These are phyloP conservation scores for Drosophila ironensis DNA, from an alignment of 1,140 invertebrate species.

Conservation along the genomic window DNA sequence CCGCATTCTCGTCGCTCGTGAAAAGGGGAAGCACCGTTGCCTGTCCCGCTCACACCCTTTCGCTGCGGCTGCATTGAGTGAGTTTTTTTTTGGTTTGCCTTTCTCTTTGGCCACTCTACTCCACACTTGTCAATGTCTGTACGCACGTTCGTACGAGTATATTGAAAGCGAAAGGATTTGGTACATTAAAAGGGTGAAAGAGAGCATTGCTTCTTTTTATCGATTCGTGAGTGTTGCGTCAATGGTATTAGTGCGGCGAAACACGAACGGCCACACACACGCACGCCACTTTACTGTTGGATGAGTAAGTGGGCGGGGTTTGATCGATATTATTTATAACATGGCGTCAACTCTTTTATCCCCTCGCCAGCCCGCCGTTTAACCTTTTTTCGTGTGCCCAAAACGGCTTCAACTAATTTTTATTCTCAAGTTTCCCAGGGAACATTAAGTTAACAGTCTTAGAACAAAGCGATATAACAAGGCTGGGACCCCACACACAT, in stretches of 20 bases:
- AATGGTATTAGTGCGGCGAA: conserved; percentile 50
- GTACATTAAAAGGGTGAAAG: conserved; percentile 53
- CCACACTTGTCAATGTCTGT: conserved; percentile 6
- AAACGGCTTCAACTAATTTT: too few relatives aligned
- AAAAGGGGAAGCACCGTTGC: conserved; percentile 56
- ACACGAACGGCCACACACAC: conserved; percentile 33
- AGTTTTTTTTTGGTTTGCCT: conserved; percentile 28
- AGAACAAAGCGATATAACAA: too few relatives aligned
- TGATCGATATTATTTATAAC: conserved; percentile 69
- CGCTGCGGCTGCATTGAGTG: conserved; percentile 40
- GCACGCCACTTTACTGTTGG: conserved; percentile 36
- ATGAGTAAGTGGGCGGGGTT: conserved; percentile 67
- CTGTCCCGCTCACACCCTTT: conserved; percentile 60
- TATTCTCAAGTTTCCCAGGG: too few relatives aligned
- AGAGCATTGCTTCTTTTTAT: conserved; percentile 44
- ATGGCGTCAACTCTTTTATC: conserved; percentile 72
- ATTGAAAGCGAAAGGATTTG: conserved; percentile 73
- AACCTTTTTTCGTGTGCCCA: too few relatives aligned
- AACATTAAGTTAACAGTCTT: too few relatives aligned
- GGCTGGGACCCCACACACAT: too few relatives aligned
- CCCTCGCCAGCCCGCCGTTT: too few relatives aligned
- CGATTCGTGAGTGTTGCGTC: conserved; percentile 33
- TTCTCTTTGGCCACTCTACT: neutral
- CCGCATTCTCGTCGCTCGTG: conserved; percentile 30
- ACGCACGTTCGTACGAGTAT: conserved; percentile 15